Evolutionary conservation across 1,140 invertebrate genomes (phyloP), one percentile per base, ranked within the genome.

Genomic region (Ladona fulva): DNA sequence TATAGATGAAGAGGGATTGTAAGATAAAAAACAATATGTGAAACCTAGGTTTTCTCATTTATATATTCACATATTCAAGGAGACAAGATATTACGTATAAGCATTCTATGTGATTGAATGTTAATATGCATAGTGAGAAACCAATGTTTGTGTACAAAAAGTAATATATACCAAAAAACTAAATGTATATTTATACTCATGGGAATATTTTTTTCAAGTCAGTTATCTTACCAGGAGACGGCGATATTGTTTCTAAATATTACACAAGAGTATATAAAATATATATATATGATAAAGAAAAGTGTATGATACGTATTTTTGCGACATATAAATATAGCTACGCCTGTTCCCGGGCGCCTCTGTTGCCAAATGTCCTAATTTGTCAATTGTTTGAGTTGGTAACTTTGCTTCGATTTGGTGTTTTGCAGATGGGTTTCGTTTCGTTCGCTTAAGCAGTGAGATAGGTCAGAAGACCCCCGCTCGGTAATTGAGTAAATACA

Each of bases 241-340:
- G 14, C 52, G 52, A 22, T 66, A 66, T 66, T 16, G 52, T 66
- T 66, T 66, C 29, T 37, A 37, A 66, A 66, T 66, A 66, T 66
- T 66, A 66, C 52, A 66, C 52, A 66, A 66, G 52, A 66, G 52
- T 66, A 66, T 66, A 66, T 5, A 8, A 37, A 37, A 37, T 37
- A 66, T 66, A 66, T 66, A 66, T 66, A 66, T 66, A 66, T 66
- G n/a, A 66, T 66, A 66, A 66, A 66, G 52, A 66, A 66, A 66
- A 66, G 52, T 66, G 52, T 66, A 66, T 66, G 52, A 66, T 66
- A 66, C 52, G 52, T 66, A 66, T 66, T 66, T 66, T 66, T 66
- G 52, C 52, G 52, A 66, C 52, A 66, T 66, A 66, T 6, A 66
- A 66, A 66, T 66, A 66, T 66, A 66, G 52, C 52, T 66, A 22